Base-by-base conservation (phyloP, 2,797 vertebrate species). In the Glossophaga mutica region DNA sequence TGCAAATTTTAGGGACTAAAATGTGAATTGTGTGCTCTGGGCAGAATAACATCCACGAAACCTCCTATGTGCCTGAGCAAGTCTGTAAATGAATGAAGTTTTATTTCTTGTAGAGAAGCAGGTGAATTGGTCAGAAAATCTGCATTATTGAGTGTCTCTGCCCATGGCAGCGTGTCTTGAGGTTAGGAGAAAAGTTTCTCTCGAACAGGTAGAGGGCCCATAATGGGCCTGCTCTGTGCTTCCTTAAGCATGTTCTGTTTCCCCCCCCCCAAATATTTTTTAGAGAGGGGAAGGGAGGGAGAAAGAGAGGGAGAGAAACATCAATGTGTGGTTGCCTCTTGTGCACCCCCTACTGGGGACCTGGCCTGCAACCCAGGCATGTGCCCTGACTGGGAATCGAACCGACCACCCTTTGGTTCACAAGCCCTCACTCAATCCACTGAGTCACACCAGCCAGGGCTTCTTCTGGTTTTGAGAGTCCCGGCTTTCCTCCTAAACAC, bases 21-120 rank as follows among this genome's bases (percentile, higher is more conserved):
- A 10, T 22, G 15, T 94, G 79, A 96, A 79, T 84, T 81, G 44
- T 84, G 15, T 62, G 57, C 44, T 37, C 59, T 89, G 55, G 62
- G 37, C 68, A 65, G 46, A 94, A 39, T 26, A n/a, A 29, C 42
- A 2, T 50, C 86, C 21, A 39, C 2, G 11, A 77, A 71, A 32
- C 26, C 32, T 82, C 55, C n/a, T 82, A 29, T 89, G 48, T 87
- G 79, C 84, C 70, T 57, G 44, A 87, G 67, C 55, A 88, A 79
- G 68, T 76, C 92, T 95, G 29, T 71, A 90, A 83, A 68, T 88
- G 67, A 95, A 94, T 85, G 85, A 94, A 78, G 52, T 71, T 92
- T 84, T 92, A 82, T 76, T 90, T 84, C 52, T 83, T 90, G 14
- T 14, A 50, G 34, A 52, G 67, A 87, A 89, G 59, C 65, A 57